Conservation (phyloP, 2,113 vertebrate genomes). For the Hemichromis elongatus region DNA sequence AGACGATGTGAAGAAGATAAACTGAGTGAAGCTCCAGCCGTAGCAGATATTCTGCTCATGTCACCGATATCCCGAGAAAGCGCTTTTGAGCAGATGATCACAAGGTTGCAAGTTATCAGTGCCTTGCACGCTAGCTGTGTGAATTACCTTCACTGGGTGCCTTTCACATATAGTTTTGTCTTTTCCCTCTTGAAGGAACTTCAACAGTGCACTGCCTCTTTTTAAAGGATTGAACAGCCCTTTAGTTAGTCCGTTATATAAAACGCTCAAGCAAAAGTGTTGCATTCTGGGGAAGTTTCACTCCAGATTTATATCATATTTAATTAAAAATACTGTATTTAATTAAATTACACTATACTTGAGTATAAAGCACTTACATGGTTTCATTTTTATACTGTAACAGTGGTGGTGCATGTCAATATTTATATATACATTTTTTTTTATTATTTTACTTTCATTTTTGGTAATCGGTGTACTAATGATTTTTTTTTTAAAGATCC, state of each 20-base stretch:
- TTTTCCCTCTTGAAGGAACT: background rate
- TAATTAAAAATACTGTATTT: background rate
- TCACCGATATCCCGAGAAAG: background rate
- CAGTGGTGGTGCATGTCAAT: rapidly evolving
- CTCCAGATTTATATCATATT: background rate
- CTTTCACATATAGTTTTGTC: background rate
- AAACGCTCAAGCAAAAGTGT: background rate
- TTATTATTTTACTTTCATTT: background rate
- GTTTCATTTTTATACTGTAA: background rate
- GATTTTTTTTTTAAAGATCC: too few relatives aligned
- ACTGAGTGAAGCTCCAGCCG: background rate
- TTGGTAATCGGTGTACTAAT: too few relatives aligned
- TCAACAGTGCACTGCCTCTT: background rate
- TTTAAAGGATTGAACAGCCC: background rate
- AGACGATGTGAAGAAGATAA: background rate
- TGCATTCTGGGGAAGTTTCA: background rate
- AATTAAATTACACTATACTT: too few relatives aligned
- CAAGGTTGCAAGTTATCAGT: background rate
- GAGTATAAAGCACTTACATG: background rate
- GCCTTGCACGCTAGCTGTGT: background rate
- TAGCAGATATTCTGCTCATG: background rate
- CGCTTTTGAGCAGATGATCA: background rate
- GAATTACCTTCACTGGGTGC: background rate
- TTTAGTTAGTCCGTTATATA: rapidly evolving
- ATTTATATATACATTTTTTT: background rate